phyloP scores from a whole-genome alignment of 1,140 invertebrate species.

The Hermetia illucens region DNA sequence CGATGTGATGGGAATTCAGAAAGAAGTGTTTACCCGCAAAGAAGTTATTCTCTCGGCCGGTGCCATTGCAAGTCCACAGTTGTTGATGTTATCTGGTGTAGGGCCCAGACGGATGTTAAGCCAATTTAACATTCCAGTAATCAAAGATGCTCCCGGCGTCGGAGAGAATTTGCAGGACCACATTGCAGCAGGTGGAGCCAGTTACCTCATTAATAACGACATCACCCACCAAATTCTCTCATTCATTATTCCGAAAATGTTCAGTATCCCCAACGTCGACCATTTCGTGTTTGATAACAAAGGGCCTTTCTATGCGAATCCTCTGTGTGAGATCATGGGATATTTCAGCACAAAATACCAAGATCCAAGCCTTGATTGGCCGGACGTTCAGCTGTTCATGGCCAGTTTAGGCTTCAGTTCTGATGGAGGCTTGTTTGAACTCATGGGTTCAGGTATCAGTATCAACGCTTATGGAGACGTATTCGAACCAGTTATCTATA shows the following conservation, averaged over 20 bases:
- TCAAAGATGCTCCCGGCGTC: slow-evolving; percentile 49
- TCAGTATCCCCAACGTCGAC: slow-evolving; percentile 35
- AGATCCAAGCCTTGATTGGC: slow-evolving; percentile 46
- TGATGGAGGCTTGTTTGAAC: slow-evolving; percentile 58
- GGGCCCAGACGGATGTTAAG: slow-evolving; percentile 44
- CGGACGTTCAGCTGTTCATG: slow-evolving; percentile 65
- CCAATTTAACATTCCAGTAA: slow-evolving; percentile 36
- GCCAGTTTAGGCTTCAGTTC: slow-evolving; percentile 52
- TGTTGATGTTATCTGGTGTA: slow-evolving; percentile 67
- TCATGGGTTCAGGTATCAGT: slow-evolving; percentile 46
- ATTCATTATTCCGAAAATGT: slow-evolving; percentile 41
- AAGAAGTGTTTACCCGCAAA: slow-evolving; percentile 36
- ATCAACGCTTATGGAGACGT: slow-evolving; percentile 50
- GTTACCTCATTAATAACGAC: slow-evolving; percentile 37
- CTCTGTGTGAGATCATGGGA: slow-evolving; percentile 57
- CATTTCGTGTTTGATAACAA: slow-evolving; percentile 38
- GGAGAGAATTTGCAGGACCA: slow-evolving; percentile 71
- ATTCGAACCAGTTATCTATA: slow-evolving; percentile 50
- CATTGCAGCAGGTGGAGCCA: slow-evolving; percentile 45
- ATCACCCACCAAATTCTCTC: slow-evolving; percentile 34
- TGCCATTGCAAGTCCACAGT: slow-evolving; percentile 53
- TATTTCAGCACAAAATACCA: slow-evolving; percentile 62
- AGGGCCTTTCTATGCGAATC: slow-evolving; percentile 49
- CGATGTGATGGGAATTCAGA: slow-evolving; percentile 31
- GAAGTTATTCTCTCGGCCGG: slow-evolving; percentile 65